Conservation (phyloP, 2,888 invertebrate species). For the Litoditis marina region DNA sequence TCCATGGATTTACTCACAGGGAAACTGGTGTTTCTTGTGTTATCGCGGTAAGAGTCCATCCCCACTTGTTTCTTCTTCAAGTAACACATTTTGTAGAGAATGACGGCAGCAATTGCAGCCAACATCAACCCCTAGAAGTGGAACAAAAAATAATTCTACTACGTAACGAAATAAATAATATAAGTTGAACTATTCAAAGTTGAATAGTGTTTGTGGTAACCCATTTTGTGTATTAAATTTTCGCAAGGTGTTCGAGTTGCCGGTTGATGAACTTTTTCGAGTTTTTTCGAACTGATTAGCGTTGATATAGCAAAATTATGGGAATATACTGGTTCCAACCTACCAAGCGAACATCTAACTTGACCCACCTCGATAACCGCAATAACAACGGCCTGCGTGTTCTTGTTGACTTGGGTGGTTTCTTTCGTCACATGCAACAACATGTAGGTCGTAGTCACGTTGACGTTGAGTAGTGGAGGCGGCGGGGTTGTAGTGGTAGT, state of each 20-base stretch:
- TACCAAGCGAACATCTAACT: too few relatives aligned
- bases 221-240: background rate
- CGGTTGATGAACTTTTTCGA: too few relatives aligned
- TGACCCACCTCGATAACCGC: constrained; percentile 21
- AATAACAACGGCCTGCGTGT: constrained; percentile 20
- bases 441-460: background rate
- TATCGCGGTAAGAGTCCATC: background rate
- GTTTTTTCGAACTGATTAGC: too few relatives aligned
- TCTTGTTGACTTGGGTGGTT: constrained; percentile 1
- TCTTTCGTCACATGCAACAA: background rate
- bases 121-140: constrained; percentile 12
- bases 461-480: too few relatives aligned
- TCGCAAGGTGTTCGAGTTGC: too few relatives aligned
- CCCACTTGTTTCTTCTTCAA: background rate
- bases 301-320: too few relatives aligned
- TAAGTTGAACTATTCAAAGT: too few relatives aligned
- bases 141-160: too few relatives aligned
- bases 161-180: too few relatives aligned
- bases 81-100: constrained; percentile 9
- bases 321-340: too few relatives aligned
- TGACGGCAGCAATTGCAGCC: constrained; percentile 4
- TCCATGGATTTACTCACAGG: background rate
- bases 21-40: background rate
- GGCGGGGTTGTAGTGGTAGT: too few relatives aligned
- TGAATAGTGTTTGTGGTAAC: too few relatives aligned